These are phyloP conservation scores for Craniophora ligustri DNA, from an alignment of 2,888 invertebrate genomes.

Conservation along the genomic window DNA sequence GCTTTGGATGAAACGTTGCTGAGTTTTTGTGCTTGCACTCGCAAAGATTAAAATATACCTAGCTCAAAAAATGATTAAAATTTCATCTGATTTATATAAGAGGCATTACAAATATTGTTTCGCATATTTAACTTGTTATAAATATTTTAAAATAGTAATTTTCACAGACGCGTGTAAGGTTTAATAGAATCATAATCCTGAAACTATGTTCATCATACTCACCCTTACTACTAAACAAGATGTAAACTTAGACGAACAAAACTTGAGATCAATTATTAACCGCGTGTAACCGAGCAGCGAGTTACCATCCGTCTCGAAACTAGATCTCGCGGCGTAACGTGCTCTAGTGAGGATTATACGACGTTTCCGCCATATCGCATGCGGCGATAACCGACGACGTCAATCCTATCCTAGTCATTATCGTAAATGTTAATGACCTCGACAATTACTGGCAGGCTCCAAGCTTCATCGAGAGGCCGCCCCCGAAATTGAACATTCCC, in stretches of 20 bases:
- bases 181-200: constrained; percentile 13
- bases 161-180: neutral
- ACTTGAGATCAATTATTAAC: constrained; percentile 61
- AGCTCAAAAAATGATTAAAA: too few relatives aligned
- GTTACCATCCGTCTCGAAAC: constrained; percentile 45
- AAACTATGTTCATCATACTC: constrained; percentile 20
- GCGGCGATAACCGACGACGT: constrained; percentile 74
- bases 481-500: constrained; percentile 79
- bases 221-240: neutral
- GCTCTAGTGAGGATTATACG: constrained; percentile 61
- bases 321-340: constrained; percentile 45
- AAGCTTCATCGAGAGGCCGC: constrained; percentile 73
- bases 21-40: too few relatives aligned
- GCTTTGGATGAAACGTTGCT: too few relatives aligned
- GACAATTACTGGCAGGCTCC: constrained; percentile 80
- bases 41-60: too few relatives aligned
- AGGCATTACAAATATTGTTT: too few relatives aligned
- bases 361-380: constrained; percentile 72
- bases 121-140: too few relatives aligned
- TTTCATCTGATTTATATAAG: too few relatives aligned
- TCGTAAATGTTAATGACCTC: constrained; percentile 87
- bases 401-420: constrained; percentile 83
- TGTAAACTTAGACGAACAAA: constrained; percentile 35
- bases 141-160: neutral
- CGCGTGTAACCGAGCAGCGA: constrained; percentile 54